These are phyloP conservation scores for Clarias fuscus DNA, from an alignment of 2,797 vertebrate species.

Conservation along the genomic window DNA sequence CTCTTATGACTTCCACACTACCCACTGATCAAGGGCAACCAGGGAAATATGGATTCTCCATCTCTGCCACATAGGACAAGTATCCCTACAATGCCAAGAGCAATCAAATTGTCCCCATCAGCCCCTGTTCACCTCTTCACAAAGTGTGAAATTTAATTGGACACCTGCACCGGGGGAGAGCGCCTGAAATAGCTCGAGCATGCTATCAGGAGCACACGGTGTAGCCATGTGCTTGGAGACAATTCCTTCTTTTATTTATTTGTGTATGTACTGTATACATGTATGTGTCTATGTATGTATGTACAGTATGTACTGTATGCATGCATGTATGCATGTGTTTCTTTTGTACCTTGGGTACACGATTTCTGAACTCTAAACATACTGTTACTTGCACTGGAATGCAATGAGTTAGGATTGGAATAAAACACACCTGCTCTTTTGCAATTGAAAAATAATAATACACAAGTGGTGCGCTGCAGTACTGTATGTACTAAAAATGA, in stretches of 20 bases:
- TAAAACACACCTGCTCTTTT: background rate
- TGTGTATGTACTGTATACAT: too few relatives aligned
- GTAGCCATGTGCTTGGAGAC: slow-evolving; percentile 6
- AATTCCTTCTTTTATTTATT: background rate
- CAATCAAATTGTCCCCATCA: slow-evolving; percentile 48
- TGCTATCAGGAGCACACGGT: slow-evolving; percentile 54
- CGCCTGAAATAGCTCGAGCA: slow-evolving; percentile 66
- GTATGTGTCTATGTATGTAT: too few relatives aligned
- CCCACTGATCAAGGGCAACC: slow-evolving; percentile 35
- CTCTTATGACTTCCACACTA: slow-evolving; percentile 1
- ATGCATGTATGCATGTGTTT: too few relatives aligned
- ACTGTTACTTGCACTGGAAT: background rate
- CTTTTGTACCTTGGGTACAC: slow-evolving; percentile 4
- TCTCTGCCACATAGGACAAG: slow-evolving; percentile 8
- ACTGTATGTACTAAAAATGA: background rate
- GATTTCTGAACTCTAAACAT: background rate
- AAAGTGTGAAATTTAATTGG: slow-evolving; percentile 74
- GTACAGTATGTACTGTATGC: too few relatives aligned
- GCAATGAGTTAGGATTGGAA: background rate
- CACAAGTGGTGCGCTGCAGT: background rate
- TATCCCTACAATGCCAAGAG: slow-evolving; percentile 34
- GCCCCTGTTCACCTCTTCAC: slow-evolving; percentile 61
- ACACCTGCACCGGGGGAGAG: slow-evolving; percentile 67
- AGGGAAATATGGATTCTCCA: slow-evolving; percentile 20
- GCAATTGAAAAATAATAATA: background rate